Percentiles rank a stretch among this genome's conserved stretches.
Evolutionary conservation across 2,888 invertebrate genomes (phyloP).

Genomic region (Xestia rhomboidea): DNA sequence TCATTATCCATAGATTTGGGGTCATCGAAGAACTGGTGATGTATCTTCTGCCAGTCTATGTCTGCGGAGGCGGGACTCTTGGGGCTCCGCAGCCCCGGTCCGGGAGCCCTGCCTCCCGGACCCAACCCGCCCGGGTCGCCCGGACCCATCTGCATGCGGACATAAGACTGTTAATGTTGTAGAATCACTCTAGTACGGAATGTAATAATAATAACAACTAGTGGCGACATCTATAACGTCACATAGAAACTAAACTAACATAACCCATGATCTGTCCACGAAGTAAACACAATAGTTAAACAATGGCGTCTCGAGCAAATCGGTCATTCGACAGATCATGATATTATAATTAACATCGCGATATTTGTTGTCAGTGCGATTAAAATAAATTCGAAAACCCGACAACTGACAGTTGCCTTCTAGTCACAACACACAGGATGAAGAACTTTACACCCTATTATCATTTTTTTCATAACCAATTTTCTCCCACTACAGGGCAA

Average conservation of each 20-base stretch:
- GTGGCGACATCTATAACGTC: background rate
- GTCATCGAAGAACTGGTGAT: conserved; percentile 96
- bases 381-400: background rate
- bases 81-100: conserved; percentile 82
- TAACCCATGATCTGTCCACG: no score
- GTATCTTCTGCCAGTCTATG: conserved; percentile 97
- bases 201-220: background rate
- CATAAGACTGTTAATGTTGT: conserved; percentile 53
- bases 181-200: conserved; percentile 39
- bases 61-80: conserved; percentile 90
- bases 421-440: no score
- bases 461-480: no score
- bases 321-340: no score
- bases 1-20: conserved; percentile 91
- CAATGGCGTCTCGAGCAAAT: no score
- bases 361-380: background rate
- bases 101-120: conserved; percentile 73
- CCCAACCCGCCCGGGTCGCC: conserved; percentile 87
- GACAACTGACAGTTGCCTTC: no score
- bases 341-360: no score
- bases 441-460: no score
- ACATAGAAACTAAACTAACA: background rate
- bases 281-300: no score
- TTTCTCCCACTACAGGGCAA: no score
- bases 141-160: conserved; percentile 83